phyloP scores from a whole-genome alignment of 2,113 vertebrate species.

The Melozone crissalis region DNA sequence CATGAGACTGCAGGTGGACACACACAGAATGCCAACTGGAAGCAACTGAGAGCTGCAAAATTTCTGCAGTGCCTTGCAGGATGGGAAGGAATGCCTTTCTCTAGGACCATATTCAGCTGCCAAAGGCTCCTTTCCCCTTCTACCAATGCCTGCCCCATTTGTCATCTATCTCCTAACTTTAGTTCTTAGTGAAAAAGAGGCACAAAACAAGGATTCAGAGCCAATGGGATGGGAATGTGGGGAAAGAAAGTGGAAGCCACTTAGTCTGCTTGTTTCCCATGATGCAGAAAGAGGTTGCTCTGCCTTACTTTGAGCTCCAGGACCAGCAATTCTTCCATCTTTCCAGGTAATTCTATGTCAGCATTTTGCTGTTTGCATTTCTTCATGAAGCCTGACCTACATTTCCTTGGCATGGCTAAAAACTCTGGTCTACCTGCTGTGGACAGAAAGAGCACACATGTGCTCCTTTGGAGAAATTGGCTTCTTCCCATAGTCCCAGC shows the following conservation, averaged over 20 bases:
- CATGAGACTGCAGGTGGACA: neutral
- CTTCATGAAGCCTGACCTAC: neutral
- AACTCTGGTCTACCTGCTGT: neutral
- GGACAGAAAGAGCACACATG: neutral
- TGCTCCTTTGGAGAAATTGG: neutral
- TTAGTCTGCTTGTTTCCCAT: rapidly evolving
- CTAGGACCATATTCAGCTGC: neutral
- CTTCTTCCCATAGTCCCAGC: neutral
- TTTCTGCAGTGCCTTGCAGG: neutral
- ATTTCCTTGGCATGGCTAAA: neutral
- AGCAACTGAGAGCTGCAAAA: neutral
- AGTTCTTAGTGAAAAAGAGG: neutral
- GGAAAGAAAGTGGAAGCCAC: neutral
- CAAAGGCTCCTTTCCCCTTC: neutral
- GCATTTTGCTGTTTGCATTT: neutral
- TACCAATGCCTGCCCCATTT: neutral
- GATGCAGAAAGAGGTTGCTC: neutral
- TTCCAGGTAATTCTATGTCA: neutral
- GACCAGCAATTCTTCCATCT: neutral
- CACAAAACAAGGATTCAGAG: neutral
- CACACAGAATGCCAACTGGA: neutral
- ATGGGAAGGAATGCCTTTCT: neutral
- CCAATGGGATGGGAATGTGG: neutral
- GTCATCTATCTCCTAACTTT: neutral
- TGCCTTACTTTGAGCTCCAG: neutral